These are phyloP conservation scores for Phoeniculus purpureus DNA, from an alignment of 2,797 vertebrate species.

Conservation along the genomic window DNA sequence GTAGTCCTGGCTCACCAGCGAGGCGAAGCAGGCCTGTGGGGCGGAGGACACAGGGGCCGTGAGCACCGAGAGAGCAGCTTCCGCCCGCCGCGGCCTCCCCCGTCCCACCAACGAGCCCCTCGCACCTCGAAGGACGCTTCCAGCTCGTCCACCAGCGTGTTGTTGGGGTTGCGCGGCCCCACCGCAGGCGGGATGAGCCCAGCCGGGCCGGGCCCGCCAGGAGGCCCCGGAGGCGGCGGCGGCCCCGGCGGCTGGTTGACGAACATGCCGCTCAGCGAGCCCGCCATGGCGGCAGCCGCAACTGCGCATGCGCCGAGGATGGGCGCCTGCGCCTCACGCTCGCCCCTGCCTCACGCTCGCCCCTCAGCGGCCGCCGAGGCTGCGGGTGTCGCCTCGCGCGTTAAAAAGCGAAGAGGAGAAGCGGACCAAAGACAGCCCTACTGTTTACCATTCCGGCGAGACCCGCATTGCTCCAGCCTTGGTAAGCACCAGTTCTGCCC, in stretches of 20 bases:
- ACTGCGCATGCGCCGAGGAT: not conserved
- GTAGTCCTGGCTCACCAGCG: slow-evolving; percentile 96
- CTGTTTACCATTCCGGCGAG: accelerated
- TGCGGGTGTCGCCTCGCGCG: accelerated
- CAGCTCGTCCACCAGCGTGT: slow-evolving; percentile 92
- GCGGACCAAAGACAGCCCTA: not conserved
- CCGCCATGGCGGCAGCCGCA: slow-evolving; percentile 78
- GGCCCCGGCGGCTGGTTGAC: slow-evolving; percentile 79
- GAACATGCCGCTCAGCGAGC: slow-evolving; percentile 89
- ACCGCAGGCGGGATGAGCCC: slow-evolving; percentile 82
- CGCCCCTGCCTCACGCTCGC: too few relatives aligned
- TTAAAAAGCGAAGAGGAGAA: accelerated
- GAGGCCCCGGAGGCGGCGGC: slow-evolving; percentile 65
- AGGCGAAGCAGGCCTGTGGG: slow-evolving; percentile 93
- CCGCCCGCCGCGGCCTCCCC: not conserved
- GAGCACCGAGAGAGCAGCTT: not conserved
- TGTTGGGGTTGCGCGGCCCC: slow-evolving; percentile 77
- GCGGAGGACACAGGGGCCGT: not conserved
- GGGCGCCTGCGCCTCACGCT: too few relatives aligned
- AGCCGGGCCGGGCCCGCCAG: slow-evolving; percentile 81
- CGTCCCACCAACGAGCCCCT: not conserved
- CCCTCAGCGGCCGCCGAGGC: not conserved
- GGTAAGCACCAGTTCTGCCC: not conserved
- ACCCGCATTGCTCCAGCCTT: accelerated
- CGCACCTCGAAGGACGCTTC: slow-evolving; percentile 94